Base-by-base conservation (phyloP, 2,888 invertebrate species). In the Luperina testacea region DNA sequence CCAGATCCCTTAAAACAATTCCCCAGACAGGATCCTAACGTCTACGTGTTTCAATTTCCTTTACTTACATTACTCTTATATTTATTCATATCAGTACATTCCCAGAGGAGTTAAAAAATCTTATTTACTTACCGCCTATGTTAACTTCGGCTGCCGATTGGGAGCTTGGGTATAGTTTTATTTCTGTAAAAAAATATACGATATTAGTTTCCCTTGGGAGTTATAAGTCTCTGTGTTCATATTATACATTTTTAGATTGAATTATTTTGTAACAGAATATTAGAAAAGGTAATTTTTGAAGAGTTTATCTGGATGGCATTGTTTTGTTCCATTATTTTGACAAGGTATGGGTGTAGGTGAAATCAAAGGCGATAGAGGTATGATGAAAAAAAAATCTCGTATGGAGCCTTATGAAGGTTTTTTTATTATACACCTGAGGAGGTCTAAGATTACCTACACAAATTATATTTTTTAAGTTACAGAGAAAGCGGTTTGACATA, bases 131-230 rank as follows among this genome's bases (percentile, higher is more conserved):
- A 91, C 91, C 92, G 83, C 90, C 90, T 76, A 91, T 86, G 80
- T 90, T 91, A 76, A 94, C 93, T 86, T 92, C 93, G 15, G 92
- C 89, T 11, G 93, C 89, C 42, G 94, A 92, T 88, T 93, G 91
- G 1, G 93, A 93, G 78, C 93, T 94, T 0, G 93, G 92, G 77
- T 94, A 93, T 65, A 94, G 89, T 88, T 94, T 94, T 89, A 94
- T 94, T 93, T 94, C 94, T 94, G 92, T 27, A 90, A 92, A 91
- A 88, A 87, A 86, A 83, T 53, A 81, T 64, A 63, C 27, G 67
- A 76, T 76, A 67, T 82, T 6, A 84, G 51, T 51, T 65, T 32
- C 81, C 76, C 72, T 15, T 32, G 77, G 68, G 89, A 79, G 8
- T 65, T 64, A 15, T 71, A 70, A 38, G 65, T 67, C 27, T 81